Base-by-base conservation (phyloP, 2,113 vertebrate species). In the Pangasianodon hypophthalmus region DNA sequence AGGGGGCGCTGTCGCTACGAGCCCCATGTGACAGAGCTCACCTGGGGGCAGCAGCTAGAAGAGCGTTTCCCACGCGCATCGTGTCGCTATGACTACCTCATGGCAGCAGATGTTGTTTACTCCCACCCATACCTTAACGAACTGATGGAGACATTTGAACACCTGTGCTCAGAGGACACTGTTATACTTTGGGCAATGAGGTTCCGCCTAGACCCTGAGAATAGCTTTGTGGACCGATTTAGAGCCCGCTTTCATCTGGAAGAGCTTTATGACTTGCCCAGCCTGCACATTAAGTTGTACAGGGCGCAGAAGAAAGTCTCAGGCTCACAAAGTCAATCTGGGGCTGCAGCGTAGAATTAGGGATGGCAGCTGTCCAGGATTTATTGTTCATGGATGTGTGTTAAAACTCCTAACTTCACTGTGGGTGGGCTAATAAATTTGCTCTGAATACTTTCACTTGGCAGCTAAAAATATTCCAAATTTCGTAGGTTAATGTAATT, bases 101-200 rank as follows among this genome's bases (percentile, higher is more conserved):
- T 99, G 95, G 98, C 98, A 16, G 98, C 98, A 0, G 98, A 99
- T 4, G 98, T 99, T 24, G 98, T 99, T 56, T 99, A 99, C 2
- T 88, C 96, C 29, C 98, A 99, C 81, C 97, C 98, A 0, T 97
- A 96, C 91, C 94, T 99, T 87, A 92, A 96, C 0, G 97, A 99
- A 88, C 97, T 99, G 50, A 96, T 99, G 90, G 92, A 96, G 73
- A 99, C 98, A 37, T 99, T 99, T 91, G 96, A 98, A 85, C 95
- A 99, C 93, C 95, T 99, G 92, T 98, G 97, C 89, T 96, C 95
- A 86, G 96, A 97, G 0, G 94, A 96, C 88, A 99, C 98, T 0
- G 46, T 96, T 93, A 97, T 99, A 92, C 93, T 99, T 29, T 99
- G 98, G 98, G 97, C 96, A 48, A 99, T 99, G 98, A 96, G 95